Conservation (phyloP, 2,797 vertebrate genomes). For the Micrastur ruficollis region DNA sequence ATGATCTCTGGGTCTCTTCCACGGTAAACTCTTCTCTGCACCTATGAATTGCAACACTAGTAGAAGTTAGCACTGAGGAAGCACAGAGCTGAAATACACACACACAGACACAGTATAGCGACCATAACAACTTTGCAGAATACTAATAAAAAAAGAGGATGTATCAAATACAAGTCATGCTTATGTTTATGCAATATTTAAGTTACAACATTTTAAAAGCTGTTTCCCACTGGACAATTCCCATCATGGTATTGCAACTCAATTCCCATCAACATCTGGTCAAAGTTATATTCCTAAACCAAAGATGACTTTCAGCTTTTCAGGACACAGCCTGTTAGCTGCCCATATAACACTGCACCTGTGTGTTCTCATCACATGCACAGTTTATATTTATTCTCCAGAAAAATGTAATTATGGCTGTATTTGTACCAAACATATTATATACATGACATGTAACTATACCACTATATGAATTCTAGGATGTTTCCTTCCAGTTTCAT, state of each 20-base stretch:
- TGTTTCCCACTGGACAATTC: neutral
- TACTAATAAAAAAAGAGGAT: neutral
- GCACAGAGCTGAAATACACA: neutral
- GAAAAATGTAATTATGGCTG: neutral
- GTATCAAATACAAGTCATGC: neutral
- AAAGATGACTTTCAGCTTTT: neutral
- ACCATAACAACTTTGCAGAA: neutral
- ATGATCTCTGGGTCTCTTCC: neutral
- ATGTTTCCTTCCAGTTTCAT: neutral
- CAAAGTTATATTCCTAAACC: neutral
- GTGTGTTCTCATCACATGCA: neutral
- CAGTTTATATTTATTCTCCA: neutral
- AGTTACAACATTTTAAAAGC: neutral
- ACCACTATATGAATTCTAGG: neutral
- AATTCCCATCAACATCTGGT: neutral
- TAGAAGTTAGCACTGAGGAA: neutral
- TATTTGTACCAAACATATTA: neutral
- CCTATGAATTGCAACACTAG: neutral
- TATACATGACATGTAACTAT: neutral
- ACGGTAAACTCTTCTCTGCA: neutral
- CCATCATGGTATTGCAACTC: neutral
- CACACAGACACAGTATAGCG: neutral
- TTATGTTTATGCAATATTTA: neutral
- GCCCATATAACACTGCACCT: neutral
- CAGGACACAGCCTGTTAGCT: neutral